These are phyloP conservation scores for Chirona hameri DNA, from an alignment of 2,888 invertebrate species.

Conservation along the genomic window DNA sequence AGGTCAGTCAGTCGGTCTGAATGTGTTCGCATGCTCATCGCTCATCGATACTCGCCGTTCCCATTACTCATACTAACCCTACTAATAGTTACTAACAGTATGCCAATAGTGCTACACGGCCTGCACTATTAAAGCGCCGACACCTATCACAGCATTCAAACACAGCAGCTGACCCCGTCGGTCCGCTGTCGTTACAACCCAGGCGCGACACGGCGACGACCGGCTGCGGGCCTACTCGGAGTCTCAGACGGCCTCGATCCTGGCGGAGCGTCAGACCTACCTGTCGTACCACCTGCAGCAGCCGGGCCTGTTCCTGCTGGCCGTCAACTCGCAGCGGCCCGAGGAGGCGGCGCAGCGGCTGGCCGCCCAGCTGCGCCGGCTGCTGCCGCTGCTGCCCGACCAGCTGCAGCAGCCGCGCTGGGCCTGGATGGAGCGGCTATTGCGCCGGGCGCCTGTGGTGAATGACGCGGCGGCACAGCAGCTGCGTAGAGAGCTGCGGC, in stretches of 20 bases:
- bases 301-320: constrained; percentile 25
- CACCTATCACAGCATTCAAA: no score
- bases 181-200: neutral
- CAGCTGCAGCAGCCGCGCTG: neutral
- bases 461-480: neutral
- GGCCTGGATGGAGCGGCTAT: constrained; percentile 5
- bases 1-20: neutral
- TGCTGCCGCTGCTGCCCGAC: neutral
- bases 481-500: neutral
- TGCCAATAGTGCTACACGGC: no score
- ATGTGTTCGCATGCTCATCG: no score
- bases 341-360: neutral
- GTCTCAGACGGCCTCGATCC: neutral
- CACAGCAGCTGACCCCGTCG: neutral
- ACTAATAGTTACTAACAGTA: no score
- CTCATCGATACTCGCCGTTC: no score
- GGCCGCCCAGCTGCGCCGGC: neutral
- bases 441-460: neutral
- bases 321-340: constrained; percentile 2
- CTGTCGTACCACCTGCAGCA: constrained; percentile 7
- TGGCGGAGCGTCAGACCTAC: neutral
- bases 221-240: neutral
- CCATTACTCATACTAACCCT: no score
- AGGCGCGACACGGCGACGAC: neutral
- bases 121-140: no score